Conservation (phyloP, 2,888 invertebrate genomes). For the Cantharis flavilabris region DNA sequence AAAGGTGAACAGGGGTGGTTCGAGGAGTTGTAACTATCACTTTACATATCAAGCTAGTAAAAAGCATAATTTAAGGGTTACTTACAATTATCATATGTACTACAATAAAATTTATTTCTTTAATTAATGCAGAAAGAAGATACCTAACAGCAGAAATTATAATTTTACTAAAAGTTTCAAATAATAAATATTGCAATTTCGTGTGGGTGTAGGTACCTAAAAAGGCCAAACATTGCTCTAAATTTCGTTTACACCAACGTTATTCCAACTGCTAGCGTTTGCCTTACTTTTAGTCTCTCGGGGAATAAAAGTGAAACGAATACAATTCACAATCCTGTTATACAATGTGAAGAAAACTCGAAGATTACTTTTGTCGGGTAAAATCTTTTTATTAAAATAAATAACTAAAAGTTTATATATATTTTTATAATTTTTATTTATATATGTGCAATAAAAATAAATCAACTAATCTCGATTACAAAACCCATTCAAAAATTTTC, state of each 20-base stretch:
- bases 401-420: background rate
- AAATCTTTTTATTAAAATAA: background rate
- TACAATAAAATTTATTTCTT: background rate
- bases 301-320: slow-evolving; percentile 8
- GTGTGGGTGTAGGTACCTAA: background rate
- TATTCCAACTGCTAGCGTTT: background rate
- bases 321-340: slow-evolving; percentile 4
- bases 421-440: background rate
- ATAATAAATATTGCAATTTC: background rate
- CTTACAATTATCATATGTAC: background rate
- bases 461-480: background rate
- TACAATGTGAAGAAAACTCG: background rate
- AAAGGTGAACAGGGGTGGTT: background rate
- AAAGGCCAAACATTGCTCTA: background rate
- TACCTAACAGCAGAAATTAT: background rate
- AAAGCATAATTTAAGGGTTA: background rate
- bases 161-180: background rate
- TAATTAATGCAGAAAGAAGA: background rate
- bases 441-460: background rate
- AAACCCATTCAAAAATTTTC: background rate
- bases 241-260: background rate
- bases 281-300: background rate
- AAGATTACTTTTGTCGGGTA: background rate
- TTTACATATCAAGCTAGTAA: background rate
- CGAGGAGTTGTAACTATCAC: background rate